Evolutionary conservation across 2,888 invertebrate genomes (phyloP), one percentile per base, ranked within the genome.

Genomic region (Nomada lathburiana): DNA sequence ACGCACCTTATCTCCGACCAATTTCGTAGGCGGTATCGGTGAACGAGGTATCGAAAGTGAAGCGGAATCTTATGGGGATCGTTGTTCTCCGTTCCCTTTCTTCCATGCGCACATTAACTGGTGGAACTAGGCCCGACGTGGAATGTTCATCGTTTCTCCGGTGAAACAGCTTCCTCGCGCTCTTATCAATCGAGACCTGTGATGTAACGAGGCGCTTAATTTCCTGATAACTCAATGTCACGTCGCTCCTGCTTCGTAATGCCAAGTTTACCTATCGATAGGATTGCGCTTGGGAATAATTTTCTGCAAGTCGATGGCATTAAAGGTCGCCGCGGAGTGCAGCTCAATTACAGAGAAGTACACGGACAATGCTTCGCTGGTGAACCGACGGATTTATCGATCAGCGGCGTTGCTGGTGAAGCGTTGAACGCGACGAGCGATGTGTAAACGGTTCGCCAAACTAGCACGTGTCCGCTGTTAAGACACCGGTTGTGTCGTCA

Each of bases 121-220:
- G 36, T 7, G 36, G 36, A 26, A 26, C 2, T 2, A 26, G 26
- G 26, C 26, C 26, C 26, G 26, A 26, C 26, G 26, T 26, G 26
- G 36, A 36, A 36, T 36, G 7, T 36, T 7, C 0, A 7, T 36
- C n/a, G 13, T 52, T 4, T 5, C n/a, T 18, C 47, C 13, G 50
- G 7, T 13, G 29, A 67, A 76, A 84, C 82, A 84, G 76, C 7
- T 29, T 26, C 26, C 47, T 29, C 53, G 23, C 42, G 67, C 23
- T 69, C 62, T 84, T 76, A 79, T 82, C 82, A 79, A 80, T 82
- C 76, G 80, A 76, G 73, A 67, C 57, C 70, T 69, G 52, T 69
- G 73, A 80, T 76, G 76, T 62, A 77, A 78, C 65, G 9, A 53
- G 42, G 7, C 52, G 70, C 63, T 68, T 64, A 50, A 68, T 77